A percentile compares a stretch with the other conserved stretches of the same genome.
Evolutionary conservation across 2,888 invertebrate genomes (phyloP).

Genomic region (Furcula furcula): DNA sequence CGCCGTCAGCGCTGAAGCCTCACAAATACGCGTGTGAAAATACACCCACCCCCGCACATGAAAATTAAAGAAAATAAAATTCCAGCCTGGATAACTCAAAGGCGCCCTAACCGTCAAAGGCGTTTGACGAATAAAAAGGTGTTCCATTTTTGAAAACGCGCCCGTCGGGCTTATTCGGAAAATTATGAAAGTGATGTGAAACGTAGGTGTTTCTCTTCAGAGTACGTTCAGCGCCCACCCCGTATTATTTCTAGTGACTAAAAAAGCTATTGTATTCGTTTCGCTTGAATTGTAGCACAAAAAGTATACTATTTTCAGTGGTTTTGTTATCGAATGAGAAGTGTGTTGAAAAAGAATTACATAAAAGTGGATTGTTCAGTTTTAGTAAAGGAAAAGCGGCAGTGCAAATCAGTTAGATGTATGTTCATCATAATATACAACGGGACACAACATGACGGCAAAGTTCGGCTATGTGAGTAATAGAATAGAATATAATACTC

Average conservation of each 20-base stretch:
- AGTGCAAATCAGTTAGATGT: conserved; percentile 79
- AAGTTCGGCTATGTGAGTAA: conserved; percentile 81
- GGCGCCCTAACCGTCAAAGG: conserved; percentile 49
- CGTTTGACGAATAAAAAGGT: conserved; percentile 54
- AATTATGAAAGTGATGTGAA: conserved; percentile 77
- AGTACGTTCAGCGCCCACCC: conserved; percentile 56
- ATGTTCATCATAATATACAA: conserved; percentile 80
- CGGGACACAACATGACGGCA: conserved; percentile 83
- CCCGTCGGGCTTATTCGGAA: conserved; percentile 57
- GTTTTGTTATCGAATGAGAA: conserved; percentile 69
- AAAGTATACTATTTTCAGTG: conserved; percentile 67
- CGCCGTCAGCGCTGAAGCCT: conserved; percentile 52
- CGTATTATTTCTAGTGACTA: conserved; percentile 66
- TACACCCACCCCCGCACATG: conserved; percentile 47
- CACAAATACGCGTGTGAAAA: conserved; percentile 65
- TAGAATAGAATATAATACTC: too few species aligned
- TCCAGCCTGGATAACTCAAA: conserved; percentile 41
- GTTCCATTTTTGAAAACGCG: conserved; percentile 57
- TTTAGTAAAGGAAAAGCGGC: conserved; percentile 70
- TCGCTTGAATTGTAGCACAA: conserved; percentile 52
- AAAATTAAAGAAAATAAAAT: conserved; percentile 51
- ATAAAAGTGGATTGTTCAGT: conserved; percentile 77
- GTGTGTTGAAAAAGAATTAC: conserved; percentile 74
- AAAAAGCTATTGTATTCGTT: conserved; percentile 75
- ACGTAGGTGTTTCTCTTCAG: conserved; percentile 63